Conservation (phyloP, 2,888 invertebrate genomes). For the Drepana falcataria region DNA sequence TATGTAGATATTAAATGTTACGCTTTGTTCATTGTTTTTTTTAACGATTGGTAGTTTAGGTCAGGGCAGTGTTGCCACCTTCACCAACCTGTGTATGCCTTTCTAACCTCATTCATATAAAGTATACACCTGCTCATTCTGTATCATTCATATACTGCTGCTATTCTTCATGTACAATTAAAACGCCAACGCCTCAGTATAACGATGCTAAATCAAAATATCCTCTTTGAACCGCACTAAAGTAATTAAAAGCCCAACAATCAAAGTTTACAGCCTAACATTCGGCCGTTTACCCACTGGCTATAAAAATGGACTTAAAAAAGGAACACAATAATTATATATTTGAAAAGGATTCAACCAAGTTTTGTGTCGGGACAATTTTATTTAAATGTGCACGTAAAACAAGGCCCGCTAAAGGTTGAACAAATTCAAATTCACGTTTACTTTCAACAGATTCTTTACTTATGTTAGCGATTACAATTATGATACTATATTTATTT, state of each 20-base stretch:
- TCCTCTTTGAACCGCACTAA: constrained; percentile 28
- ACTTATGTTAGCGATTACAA: no score
- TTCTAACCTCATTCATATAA: no score
- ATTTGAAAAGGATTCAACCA: constrained; percentile 5
- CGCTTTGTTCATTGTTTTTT: no score
- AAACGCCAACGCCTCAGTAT: constrained; percentile 1
- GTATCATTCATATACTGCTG: no score
- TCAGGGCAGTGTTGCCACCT: no score
- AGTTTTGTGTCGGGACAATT: not conserved
- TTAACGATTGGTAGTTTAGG: no score
- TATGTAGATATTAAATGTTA: no score
- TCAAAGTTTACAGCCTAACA: constrained; percentile 61
- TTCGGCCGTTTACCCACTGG: constrained; percentile 39
- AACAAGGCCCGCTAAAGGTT: constrained; percentile 3
- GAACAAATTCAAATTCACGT: not conserved
- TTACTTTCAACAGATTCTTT: no score
- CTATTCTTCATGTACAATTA: no score
- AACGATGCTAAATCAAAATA: constrained; percentile 20
- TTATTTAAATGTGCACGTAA: not conserved
- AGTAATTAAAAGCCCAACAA: constrained; percentile 59
- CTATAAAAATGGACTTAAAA: constrained; percentile 39
- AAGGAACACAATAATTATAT: constrained; percentile 30
- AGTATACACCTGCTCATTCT: no score
- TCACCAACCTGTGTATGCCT: no score
- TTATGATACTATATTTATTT: no score